phyloP scores from a whole-genome alignment of 2,888 invertebrate genomes.

The Osedax fenrisi region DNA sequence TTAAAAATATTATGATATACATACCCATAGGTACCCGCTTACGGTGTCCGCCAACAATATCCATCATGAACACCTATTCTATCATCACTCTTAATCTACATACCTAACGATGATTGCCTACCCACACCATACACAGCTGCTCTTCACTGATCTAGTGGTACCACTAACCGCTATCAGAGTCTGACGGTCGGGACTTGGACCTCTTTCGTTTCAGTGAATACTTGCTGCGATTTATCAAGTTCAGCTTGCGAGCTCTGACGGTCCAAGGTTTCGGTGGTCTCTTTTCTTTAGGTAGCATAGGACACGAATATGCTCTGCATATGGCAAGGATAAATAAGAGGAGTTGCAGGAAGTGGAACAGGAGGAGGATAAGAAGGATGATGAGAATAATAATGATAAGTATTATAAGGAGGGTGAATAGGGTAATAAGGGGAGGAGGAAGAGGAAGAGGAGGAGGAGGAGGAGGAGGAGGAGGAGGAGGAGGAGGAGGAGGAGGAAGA shows the following conservation, averaged over 20 bases:
- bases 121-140: too few relatives aligned
- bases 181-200: too few relatives aligned
- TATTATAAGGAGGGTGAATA: neutral
- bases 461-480: neutral
- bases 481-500: neutral
- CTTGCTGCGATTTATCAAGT: too few relatives aligned
- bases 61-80: too few relatives aligned
- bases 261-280: neutral
- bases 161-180: too few relatives aligned
- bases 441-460: neutral
- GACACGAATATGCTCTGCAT: neutral
- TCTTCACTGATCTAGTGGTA: too few relatives aligned
- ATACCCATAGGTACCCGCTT: too few relatives aligned
- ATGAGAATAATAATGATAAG: neutral
- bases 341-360: neutral
- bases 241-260: neutral
- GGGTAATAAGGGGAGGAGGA: neutral
- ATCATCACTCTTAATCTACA: too few relatives aligned
- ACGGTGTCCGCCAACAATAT: too few relatives aligned
- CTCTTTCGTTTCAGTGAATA: too few relatives aligned
- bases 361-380: neutral
- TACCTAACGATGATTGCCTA: too few relatives aligned
- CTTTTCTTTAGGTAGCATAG: neutral
- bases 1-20: too few relatives aligned
- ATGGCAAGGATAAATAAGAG: neutral